Conservation (phyloP, 30 jellyfish, hydroid and myxozoan genomes). For the Rhopilema esculentum region DNA sequence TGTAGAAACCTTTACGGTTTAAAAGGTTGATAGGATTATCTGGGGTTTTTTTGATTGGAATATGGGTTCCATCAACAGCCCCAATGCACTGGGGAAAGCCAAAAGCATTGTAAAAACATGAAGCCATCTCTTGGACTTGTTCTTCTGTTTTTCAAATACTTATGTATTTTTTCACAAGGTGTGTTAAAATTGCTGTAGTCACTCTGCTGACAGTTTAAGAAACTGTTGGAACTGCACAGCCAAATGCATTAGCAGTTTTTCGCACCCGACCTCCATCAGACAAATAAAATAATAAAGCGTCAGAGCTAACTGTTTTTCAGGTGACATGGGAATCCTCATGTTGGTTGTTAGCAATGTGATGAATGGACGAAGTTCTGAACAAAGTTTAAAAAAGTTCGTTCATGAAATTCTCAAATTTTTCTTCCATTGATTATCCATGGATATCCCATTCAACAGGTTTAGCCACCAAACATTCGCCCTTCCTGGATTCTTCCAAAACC, state of each 20-base stretch:
- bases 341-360: slow-evolving; percentile 41
- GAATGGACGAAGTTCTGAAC: slow-evolving; percentile 42
- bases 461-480: slow-evolving; percentile 49
- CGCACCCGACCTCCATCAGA: slow-evolving; percentile 27
- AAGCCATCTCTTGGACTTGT: slow-evolving; percentile 26
- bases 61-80: slow-evolving; percentile 53
- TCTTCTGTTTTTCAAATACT: slow-evolving; percentile 24
- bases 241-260: slow-evolving; percentile 29
- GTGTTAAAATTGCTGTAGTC: slow-evolving; percentile 4
- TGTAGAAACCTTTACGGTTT: slow-evolving; percentile 35
- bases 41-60: slow-evolving; percentile 19
- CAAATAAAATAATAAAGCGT: slow-evolving; percentile 15
- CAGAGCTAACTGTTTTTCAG: slow-evolving; percentile 20
- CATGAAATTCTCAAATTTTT: slow-evolving; percentile 43
- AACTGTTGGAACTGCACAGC: slow-evolving; percentile 48
- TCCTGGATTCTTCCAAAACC: slow-evolving; percentile 31
- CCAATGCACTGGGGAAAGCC: slow-evolving; percentile 47
- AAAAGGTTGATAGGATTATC: slow-evolving; percentile 10
- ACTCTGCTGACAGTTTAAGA: slow-evolving; percentile 35
- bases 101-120: slow-evolving; percentile 16
- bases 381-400: neutral
- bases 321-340: slow-evolving; percentile 29
- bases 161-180: slow-evolving; percentile 36
- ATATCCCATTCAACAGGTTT: slow-evolving; percentile 28
- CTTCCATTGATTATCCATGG: slow-evolving; percentile 44